Base-by-base conservation (phyloP, 2,888 invertebrate genomes). In the Ennomos erosarius region DNA sequence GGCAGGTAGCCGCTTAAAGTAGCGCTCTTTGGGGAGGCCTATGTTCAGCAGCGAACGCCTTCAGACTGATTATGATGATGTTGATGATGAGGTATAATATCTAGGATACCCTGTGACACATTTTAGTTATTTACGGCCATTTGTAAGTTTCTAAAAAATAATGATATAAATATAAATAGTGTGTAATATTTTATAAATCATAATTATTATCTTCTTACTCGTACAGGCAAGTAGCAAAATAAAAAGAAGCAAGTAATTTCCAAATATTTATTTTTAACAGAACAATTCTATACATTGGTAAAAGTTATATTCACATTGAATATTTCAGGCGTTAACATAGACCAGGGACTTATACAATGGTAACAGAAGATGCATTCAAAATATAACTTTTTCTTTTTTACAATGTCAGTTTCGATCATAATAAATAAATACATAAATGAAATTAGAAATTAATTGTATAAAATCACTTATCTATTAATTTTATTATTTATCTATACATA, bases 221-320 rank as follows among this genome's bases (percentile, higher is more conserved):
- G 6, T 26, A 26, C 6, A 26, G 26, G 26, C 5, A 26, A 26
- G 26, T 1, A 3, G 16, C 1, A 16, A 45, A 45, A 35, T 36
- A 34, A 40, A 39, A 48, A 33, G 10, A n/a, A n/a, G 35, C 1
- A n/a, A 44, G 0, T 37, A 11, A 10, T 67, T 78, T 79, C 76
- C 71, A 68, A 75, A 80, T 79, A 62, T 76, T 84, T 82, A 79
- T 79, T 82, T 84, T 74, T 79, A 87, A 86, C 82, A 72, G 71
- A 85, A 85, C 84, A 82, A 68, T 76, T 78, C 62, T 73, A 74
- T 81, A 82, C 77, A 81, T 67, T 74, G 62, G 70, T 67, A 64
- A 58, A 39, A 57, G 58, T 65, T 35, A 40, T 64, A 75, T 67
- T 73, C 42, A 51, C 50, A 55, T 37, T 73, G 77, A 76, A 66